These are phyloP conservation scores for Morinoia aosen DNA, from an alignment of 2,888 invertebrate species.

Conservation along the genomic window DNA sequence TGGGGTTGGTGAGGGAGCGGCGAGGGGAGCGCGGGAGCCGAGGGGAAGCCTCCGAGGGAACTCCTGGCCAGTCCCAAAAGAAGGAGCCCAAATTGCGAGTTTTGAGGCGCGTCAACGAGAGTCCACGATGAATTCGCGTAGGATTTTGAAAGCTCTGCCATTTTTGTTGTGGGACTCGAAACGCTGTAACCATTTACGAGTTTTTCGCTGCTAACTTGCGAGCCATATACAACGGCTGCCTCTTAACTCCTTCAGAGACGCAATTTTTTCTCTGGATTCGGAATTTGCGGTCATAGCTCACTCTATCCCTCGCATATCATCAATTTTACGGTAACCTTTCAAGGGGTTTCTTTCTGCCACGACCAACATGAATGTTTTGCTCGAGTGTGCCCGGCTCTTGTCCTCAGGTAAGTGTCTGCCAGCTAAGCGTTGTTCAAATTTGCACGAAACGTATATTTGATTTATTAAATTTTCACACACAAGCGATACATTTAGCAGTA, in stretches of 20 bases:
- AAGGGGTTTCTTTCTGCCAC: conserved; percentile 18
- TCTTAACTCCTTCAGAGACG: conserved; percentile 51
- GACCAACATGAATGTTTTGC: conserved; percentile 1
- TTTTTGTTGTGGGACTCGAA: conserved; percentile 48
- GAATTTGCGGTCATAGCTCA: conserved; percentile 52
- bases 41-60: neutral
- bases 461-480: neutral
- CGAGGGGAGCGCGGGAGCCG: neutral
- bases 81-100: conserved; percentile 30
- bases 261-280: conserved; percentile 32
- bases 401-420: neutral
- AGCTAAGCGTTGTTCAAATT: neutral
- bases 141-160: conserved; percentile 28
- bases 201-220: conserved; percentile 52
- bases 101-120: conserved; percentile 40
- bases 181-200: conserved; percentile 54
- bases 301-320: conserved; percentile 53
- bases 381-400: neutral
- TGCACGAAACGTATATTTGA: too few species aligned
- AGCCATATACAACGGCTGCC: conserved; percentile 52
- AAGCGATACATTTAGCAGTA: neutral
- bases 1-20: neutral
- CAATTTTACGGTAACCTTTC: conserved; percentile 48
- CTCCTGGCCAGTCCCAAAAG: conserved; percentile 21
- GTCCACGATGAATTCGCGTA: neutral